These are phyloP conservation scores for Pseudorectes ferrugineus DNA, from an alignment of 2,113 vertebrate genomes.

Conservation along the genomic window DNA sequence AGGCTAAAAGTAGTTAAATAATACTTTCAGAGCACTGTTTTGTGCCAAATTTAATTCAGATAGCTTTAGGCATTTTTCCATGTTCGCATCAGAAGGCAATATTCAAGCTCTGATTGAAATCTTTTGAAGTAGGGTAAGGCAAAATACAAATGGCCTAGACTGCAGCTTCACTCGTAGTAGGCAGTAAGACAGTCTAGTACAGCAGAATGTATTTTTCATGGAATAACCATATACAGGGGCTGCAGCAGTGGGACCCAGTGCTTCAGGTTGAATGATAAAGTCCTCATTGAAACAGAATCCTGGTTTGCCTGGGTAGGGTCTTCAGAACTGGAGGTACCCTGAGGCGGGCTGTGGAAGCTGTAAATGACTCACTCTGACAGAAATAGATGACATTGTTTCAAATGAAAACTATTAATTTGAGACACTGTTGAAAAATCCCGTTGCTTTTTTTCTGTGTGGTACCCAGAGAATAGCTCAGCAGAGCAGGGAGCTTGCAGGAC, in stretches of 20 bases:
- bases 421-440: neutral
- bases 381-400: neutral
- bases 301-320: neutral
- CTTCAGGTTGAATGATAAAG: neutral
- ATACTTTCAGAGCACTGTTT: conserved; percentile 43
- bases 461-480: neutral
- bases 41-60: conserved; percentile 19
- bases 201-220: neutral
- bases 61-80: neutral
- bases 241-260: neutral
- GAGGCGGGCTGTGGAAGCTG: neutral
- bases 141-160: neutral
- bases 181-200: neutral
- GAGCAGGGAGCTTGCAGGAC: neutral
- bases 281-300: neutral
- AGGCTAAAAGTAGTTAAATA: conserved; percentile 48
- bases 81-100: neutral
- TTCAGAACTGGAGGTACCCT: neutral
- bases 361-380: neutral
- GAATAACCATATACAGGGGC: neutral
- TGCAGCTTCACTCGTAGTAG: neutral
- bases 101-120: conserved; percentile 7
- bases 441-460: neutral
- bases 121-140: neutral
- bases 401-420: neutral